A percentile compares a stretch with the other conserved stretches of the same genome.
phyloP scores from a whole-genome alignment of 1,140 invertebrate species.

The Ruditapes philippinarum region DNA sequence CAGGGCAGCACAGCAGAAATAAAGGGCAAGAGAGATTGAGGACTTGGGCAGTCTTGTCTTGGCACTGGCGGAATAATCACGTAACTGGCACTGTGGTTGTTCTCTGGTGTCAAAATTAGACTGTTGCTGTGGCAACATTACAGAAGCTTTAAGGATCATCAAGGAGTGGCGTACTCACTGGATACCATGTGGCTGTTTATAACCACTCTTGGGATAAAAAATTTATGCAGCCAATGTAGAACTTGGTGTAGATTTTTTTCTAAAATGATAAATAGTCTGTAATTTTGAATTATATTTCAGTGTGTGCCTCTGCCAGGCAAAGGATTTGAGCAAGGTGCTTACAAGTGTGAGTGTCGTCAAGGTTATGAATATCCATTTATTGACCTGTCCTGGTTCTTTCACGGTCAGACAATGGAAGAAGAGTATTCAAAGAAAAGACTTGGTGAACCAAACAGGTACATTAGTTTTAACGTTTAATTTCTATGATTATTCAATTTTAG shows the following conservation, averaged over 20 bases:
- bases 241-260: no score
- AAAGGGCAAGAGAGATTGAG: no score
- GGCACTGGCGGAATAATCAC: slow-evolving; percentile 87
- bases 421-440: slow-evolving; percentile 91
- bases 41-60: slow-evolving; percentile 68
- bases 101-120: slow-evolving; percentile 83
- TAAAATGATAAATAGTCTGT: no score
- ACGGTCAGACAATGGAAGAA: slow-evolving; percentile 97
- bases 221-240: no score
- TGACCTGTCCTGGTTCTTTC: slow-evolving; percentile 96
- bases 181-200: no score
- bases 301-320: slow-evolving; percentile 96
- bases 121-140: background rate
- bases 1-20: no score
- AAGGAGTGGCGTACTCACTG: no score
- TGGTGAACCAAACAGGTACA: slow-evolving; percentile 82
- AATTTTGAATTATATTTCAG: slow-evolving; percentile 90
- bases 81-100: slow-evolving; percentile 82
- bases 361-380: slow-evolving; percentile 99
- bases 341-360: slow-evolving; percentile 99
- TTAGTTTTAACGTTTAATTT: no score
- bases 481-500: no score
- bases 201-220: no score
- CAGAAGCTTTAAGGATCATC: background rate
- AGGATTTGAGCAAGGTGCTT: slow-evolving; percentile 95